Evolutionary conservation across 2,113 vertebrate species (phyloP), one percentile per base, ranked within the genome.

Genomic region (Neopipo cinnamomea): DNA sequence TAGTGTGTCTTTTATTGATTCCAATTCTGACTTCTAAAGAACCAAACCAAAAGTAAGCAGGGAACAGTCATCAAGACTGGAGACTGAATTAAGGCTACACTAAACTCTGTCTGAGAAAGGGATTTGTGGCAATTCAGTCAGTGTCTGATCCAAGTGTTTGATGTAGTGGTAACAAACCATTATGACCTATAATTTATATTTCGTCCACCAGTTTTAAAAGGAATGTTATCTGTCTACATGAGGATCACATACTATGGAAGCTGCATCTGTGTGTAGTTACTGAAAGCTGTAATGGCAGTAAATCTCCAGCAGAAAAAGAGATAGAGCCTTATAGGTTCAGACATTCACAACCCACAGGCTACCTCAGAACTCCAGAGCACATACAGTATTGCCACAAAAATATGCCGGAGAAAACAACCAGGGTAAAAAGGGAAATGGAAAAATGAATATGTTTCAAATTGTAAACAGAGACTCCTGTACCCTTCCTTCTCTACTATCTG

Each of bases 261-360:
- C 70, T 93, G 70, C 93, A 97, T 95, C 88, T 94, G 90, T 75
- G 83, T 58, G 70, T 42, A 95, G 93, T 95, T 96, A 96, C 86
- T 82, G 88, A 84, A 72, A 82, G 79, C 91, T 76, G 73, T 61
- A 91, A 85, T 21, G 49, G 91, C 65, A 91, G 88, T 94, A 97
- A 84, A 97, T 95, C 88, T 96, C 62, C 76, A 92, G 73, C 61
- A 68, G 59, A 94, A 91, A 94, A 89, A 85, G 79, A 83, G 84
- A 37, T 1, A 3, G 30, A 85, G 74, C 25, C 66, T 79, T 44
- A 92, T 2, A 87, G 83, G 77, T 58, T 87, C 47, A 94, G 76
- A 78, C 35, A 1, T 78, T 15, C 49, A 61, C 62, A 91, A 59
- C n/a, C 44, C 71, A 61, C 90, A 85, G 61, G 44, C 9, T 88